Evolutionary conservation across 2,797 vertebrate genomes (phyloP).

Genomic region (Malacoctenus gilli): DNA sequence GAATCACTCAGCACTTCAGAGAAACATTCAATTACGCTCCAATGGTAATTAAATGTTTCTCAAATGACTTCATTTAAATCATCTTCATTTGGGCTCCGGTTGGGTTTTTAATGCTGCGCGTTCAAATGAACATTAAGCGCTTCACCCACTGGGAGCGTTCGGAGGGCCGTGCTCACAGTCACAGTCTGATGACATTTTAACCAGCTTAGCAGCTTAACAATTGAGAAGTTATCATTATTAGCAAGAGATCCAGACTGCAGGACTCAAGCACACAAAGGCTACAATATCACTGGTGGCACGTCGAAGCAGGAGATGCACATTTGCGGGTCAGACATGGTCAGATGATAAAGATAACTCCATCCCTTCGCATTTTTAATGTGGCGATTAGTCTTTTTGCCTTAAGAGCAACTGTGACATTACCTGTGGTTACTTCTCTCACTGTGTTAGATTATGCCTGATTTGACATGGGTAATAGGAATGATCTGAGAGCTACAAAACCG

Average conservation of each 20-base stretch:
- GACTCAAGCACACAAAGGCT: constrained; percentile 49
- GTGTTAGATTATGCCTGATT: constrained; percentile 55
- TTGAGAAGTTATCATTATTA: constrained; percentile 56
- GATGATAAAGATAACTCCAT: constrained; percentile 34
- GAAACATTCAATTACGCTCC: constrained; percentile 79
- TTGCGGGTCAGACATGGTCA: constrained; percentile 32
- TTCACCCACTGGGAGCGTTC: constrained; percentile 65
- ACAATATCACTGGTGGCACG: constrained; percentile 10
- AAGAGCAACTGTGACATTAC: constrained; percentile 52
- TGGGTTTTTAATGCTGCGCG: constrained; percentile 63
- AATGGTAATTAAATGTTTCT: constrained; percentile 80
- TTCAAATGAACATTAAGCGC: constrained; percentile 67
- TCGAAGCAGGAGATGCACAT: constrained; percentile 25
- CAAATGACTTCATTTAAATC: constrained; percentile 80
- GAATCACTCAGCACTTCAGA: constrained; percentile 78
- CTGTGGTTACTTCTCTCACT: constrained; percentile 42
- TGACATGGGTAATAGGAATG: constrained; percentile 53
- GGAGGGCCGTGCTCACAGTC: constrained; percentile 63
- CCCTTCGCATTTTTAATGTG: constrained; percentile 44
- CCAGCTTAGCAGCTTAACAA: constrained; percentile 59
- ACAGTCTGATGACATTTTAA: constrained; percentile 73
- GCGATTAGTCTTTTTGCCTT: constrained; percentile 37
- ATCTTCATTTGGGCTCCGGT: constrained; percentile 73
- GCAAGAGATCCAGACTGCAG: constrained; percentile 30
- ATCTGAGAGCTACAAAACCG: constrained; percentile 52